phyloP scores from a whole-genome alignment of 2,888 invertebrate genomes.

The Andricus quercusramuli region DNA sequence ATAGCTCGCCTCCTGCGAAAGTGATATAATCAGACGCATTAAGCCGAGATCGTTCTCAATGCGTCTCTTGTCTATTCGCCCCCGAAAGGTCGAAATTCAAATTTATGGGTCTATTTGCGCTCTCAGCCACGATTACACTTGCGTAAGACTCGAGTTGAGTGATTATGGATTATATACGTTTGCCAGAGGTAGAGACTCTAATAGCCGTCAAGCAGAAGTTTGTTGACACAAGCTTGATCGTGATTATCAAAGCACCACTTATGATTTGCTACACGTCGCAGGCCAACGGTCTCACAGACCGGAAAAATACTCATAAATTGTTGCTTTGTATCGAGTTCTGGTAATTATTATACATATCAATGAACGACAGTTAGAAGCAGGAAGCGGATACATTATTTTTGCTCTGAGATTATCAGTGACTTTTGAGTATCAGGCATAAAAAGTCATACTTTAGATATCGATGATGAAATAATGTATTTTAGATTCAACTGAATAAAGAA shows the following conservation, averaged over 20 bases:
- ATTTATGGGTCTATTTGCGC: conserved; percentile 46
- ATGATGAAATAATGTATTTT: no score
- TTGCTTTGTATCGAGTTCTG: conserved; percentile 16
- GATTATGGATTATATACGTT: neutral
- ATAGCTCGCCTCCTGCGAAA: conserved; percentile 52
- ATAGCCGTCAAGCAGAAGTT: neutral
- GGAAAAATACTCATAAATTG: conserved; percentile 27
- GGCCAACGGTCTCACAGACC: neutral
- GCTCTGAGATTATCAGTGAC: neutral
- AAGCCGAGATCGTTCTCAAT: conserved; percentile 42
- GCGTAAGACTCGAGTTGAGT: conserved; percentile 5
- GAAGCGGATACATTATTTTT: neutral
- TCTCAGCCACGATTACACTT: conserved; percentile 11
- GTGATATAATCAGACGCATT: conserved; percentile 21
- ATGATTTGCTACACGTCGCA: conserved; percentile 21
- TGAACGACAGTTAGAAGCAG: conserved; percentile 5
- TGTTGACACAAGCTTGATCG: conserved; percentile 12
- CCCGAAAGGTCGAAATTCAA: conserved; percentile 44
- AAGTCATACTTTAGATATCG: no score
- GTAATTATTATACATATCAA: conserved; percentile 14
- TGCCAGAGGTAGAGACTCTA: neutral
- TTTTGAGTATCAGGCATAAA: neutral
- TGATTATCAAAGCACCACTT: conserved; percentile 27
- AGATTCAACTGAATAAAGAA: no score
- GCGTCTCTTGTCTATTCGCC: conserved; percentile 47